phyloP scores from a whole-genome alignment of 2,113 vertebrate species.

The Oreochromis niloticus region DNA sequence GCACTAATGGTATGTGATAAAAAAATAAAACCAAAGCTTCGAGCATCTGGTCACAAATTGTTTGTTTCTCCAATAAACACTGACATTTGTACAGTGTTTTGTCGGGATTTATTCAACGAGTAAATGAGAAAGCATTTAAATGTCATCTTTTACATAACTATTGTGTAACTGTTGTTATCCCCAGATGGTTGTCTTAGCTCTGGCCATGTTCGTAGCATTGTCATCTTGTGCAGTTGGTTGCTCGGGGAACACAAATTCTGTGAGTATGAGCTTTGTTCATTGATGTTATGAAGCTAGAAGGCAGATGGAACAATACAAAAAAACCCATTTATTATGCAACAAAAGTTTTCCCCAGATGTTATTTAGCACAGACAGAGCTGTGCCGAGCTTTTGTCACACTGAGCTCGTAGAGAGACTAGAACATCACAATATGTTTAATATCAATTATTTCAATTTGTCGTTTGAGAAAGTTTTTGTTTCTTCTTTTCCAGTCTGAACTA shows the following conservation, averaged over 20 bases:
- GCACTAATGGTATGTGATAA: not conserved
- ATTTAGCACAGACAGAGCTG: not conserved
- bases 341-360: slow-evolving; percentile 26
- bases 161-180: slow-evolving; percentile 7
- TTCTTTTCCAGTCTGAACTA: not conserved
- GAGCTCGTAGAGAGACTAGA: slow-evolving; percentile 10
- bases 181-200: slow-evolving; percentile 36
- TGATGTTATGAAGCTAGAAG: not conserved
- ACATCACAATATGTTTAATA: not conserved
- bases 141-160: slow-evolving; percentile 16
- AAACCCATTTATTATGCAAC: slow-evolving; percentile 17
- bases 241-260: slow-evolving; percentile 2
- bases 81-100: not conserved
- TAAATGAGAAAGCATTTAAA: not conserved
- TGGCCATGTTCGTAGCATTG: slow-evolving; percentile 6
- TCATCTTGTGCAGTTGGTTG: slow-evolving; percentile 23
- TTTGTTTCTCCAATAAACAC: not conserved
- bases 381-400: not conserved
- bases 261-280: slow-evolving; percentile 10
- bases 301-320: not conserved
- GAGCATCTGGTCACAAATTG: not conserved
- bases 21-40: not conserved
- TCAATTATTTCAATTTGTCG: not conserved
- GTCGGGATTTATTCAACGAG: not conserved
- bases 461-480: not conserved